Conservation (phyloP, 2,888 invertebrate species). For the Julus scandinavius region DNA sequence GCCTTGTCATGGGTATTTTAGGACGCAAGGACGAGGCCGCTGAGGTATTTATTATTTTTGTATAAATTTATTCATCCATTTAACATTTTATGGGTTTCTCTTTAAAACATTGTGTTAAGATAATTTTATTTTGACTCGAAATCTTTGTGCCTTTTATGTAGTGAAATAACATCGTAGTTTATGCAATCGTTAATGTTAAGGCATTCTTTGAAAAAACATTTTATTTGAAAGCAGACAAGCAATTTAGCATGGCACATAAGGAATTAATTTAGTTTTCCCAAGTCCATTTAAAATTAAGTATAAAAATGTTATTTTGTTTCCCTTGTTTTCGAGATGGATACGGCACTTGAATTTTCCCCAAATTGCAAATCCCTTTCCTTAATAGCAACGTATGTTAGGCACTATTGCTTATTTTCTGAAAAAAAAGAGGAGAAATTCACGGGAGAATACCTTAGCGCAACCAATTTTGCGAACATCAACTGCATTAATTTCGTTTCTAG, state of each 20-base stretch:
- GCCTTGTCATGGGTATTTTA: conserved; percentile 84
- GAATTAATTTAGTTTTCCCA: neutral
- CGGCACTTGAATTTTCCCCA: neutral
- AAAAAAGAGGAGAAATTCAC: neutral
- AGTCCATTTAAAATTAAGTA: neutral
- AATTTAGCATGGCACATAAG: neutral
- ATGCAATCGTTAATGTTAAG: neutral
- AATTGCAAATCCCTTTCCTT: neutral
- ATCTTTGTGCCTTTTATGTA: neutral
- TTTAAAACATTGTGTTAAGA: neutral
- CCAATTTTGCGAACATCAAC: neutral
- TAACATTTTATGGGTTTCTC: neutral
- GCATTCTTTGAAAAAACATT: neutral
- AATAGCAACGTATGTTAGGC: neutral
- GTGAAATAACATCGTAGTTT: neutral
- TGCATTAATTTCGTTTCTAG: conserved; percentile 3
- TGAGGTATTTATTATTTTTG: conserved; percentile 65
- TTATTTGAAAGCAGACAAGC: neutral
- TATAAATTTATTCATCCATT: neutral
- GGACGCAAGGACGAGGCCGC: conserved; percentile 87
- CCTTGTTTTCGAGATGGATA: neutral
- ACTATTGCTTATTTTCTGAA: neutral
- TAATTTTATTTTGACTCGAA: neutral
- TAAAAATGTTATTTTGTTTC: neutral
- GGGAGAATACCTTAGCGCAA: neutral